Base-by-base conservation (phyloP, 1,140 invertebrate genomes). In the Heterodera carotae region DNA sequence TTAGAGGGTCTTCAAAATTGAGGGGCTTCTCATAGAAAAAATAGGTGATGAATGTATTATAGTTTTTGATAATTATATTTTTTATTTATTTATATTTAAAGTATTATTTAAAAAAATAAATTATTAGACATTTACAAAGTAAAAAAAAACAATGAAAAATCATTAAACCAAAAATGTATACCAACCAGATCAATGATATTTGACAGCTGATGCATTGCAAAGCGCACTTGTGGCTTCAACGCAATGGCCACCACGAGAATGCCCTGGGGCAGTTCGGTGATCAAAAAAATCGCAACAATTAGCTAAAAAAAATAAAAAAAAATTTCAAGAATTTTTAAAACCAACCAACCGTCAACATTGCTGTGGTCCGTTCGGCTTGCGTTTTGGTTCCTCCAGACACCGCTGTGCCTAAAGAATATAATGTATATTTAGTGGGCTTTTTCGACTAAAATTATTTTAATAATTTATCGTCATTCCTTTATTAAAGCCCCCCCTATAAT, bases 181-280 rank as follows among this genome's bases (percentile, higher is more conserved):
- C 12, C 1, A n/a, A 77, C 83, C 31, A 90, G 84, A 81, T 90
- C 90, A 83, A 90, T 86, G 2, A 90, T 75, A 79, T 89, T 88
- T 12, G 89, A 89, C n/a, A 90, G 84, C 66, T 88, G 84, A 7
- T 43, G 56, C 81, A 85, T 82, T 43, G 81, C 82, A 22, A 83
- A 82, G 1, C 75, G 67, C 53, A 83, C 75, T 68, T 79, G 69
- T 18, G 76, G 82, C 69, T 69, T n/a, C 7, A 80, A 36, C 10
- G 82, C 81, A 8, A 77, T 82, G 31, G 79, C 71, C 6, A 80
- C 18, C 39, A 81, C 80, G 12, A 81, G 64, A 22, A 81, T 83
- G 36, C 80, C 86, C 80, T 87, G 86, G 1, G 85, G 85, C 12
- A 88, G 72, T 76, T 86, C 85, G 12, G 85, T 87, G 22, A 88